Evolutionary conservation across 2,888 invertebrate species (phyloP), one percentile per base, ranked within the genome.

Genomic region (Drosophila recens): DNA sequence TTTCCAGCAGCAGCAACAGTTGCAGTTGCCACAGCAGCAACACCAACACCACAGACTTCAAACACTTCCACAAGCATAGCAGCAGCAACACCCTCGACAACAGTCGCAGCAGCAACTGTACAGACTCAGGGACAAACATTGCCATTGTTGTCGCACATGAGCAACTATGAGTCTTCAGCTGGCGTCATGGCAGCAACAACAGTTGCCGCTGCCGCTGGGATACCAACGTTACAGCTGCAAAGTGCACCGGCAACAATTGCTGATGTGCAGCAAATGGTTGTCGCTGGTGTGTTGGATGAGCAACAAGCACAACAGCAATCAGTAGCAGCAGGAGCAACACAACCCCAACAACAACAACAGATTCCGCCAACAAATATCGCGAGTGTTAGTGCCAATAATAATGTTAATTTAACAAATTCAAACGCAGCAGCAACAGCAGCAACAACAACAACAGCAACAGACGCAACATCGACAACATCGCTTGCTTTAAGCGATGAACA

Each of bases 341-440:
- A 73, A 42, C 65, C 34, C 34, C 51, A 69, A 42, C 71, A 79
- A 34, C n/a, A n/a, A n/a, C 79, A 77, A 75, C 79, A 78, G 61
- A 75, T 75, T 70, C 70, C 88, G 74, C 76, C 75, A 84, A 79
- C 90, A 87, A 90, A 80, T 73, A 82, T 81, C 82, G 85, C 89
- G 81, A 90, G 86, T 91, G 90, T 89, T 82, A 91, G 89, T 90
- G 90, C 91, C 89, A 92, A 91, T 83, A 87, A 76, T 80, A 90
- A 78, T 80, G 77, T 82, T 69, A 88, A 89, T 75, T 69, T 87
- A 81, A 80, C 87, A 51, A 90, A 72, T 69, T 69, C 84, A 67
- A 87, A 61, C 57, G 66, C 49, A 27, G 27, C 45, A 53, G 38
- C 56, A 63, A 6, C 36, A 38, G 66, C 49, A 27, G 27, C 45